These are phyloP conservation scores for Hemichromis elongatus DNA, from an alignment of 2,113 vertebrate genomes.

Conservation along the genomic window DNA sequence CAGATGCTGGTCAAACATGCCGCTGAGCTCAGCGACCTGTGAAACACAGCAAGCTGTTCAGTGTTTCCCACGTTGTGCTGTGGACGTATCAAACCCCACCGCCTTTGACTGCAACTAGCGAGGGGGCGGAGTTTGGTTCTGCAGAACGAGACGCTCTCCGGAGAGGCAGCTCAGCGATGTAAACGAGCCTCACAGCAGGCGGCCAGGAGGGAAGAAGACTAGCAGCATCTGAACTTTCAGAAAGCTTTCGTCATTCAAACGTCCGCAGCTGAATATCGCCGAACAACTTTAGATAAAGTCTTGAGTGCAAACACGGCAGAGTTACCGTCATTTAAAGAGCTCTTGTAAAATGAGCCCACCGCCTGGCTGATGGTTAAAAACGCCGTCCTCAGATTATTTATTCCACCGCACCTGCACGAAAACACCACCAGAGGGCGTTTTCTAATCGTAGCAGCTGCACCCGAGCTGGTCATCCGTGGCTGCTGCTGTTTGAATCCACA, in stretches of 20 bases:
- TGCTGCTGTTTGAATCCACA: neutral
- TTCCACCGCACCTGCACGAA: neutral
- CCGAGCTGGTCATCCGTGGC: neutral
- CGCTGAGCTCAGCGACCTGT: neutral
- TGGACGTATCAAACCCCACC: neutral
- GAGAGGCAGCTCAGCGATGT: neutral
- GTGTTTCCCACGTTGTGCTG: neutral
- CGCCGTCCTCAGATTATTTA: neutral
- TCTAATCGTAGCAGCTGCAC: neutral
- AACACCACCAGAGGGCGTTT: neutral
- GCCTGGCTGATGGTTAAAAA: neutral
- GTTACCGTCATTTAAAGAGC: neutral
- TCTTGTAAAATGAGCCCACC: neutral
- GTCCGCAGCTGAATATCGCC: neutral
- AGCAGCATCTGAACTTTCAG: neutral
- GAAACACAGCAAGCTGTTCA: neutral
- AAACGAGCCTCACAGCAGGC: neutral
- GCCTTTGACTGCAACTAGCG: neutral
- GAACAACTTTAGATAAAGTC: neutral
- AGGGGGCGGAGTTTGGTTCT: neutral
- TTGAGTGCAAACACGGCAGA: neutral
- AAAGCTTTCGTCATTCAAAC: neutral
- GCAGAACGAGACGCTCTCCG: neutral
- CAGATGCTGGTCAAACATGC: neutral
- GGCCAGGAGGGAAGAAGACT: neutral